Base-by-base conservation (phyloP, 2,113 vertebrate species). In the Grantiella picta region DNA sequence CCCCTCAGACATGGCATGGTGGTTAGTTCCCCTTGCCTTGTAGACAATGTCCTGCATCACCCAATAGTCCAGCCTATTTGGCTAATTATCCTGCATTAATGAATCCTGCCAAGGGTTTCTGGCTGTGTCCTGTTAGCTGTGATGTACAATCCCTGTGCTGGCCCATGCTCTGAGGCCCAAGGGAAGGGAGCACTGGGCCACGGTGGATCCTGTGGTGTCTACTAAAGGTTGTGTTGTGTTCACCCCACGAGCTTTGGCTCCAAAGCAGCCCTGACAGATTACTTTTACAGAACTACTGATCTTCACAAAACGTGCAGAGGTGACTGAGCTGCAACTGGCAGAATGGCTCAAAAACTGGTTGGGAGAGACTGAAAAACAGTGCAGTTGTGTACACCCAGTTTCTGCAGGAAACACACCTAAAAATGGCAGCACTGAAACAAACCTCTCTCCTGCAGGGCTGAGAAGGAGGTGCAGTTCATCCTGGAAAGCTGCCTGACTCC, bases 1-100 rank as follows among this genome's bases (percentile, higher is more conserved):
- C 12, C 4, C 38, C 38, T 64, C 0, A 0, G 21, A 63, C 33
- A 10, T 50, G 24, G 27, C 0, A 0, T 36, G 25, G 49, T 28
- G 50, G 25, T 82, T 61, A 12, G 35, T 56, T 89, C 50, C 85
- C 44, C 23, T 82, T 71, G 61, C 70, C 35, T 66, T 4, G 8
- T n/a, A 47, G 60, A 64, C 9, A 3, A 0, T 73, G n/a, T 28
- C 45, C 25, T 0, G 0, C 15, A 76, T 92, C 66, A 64, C 72
- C 42, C 80, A 27, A 5, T 5, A 64, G 31, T n/a, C 31, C 1
- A 6, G 49, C 40, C 17, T 76, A 64, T 64, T 59, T 47, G 65
- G 65, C 49, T 96, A 40, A 92, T 95, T 85, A 85, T n/a, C 86
- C 63, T 76, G n/a, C 11, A 0, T 52, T 86, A 65, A 78, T 92